These are phyloP conservation scores for Pseudomugil gertrudae DNA, from an alignment of 2,797 vertebrate species.

Conservation along the genomic window DNA sequence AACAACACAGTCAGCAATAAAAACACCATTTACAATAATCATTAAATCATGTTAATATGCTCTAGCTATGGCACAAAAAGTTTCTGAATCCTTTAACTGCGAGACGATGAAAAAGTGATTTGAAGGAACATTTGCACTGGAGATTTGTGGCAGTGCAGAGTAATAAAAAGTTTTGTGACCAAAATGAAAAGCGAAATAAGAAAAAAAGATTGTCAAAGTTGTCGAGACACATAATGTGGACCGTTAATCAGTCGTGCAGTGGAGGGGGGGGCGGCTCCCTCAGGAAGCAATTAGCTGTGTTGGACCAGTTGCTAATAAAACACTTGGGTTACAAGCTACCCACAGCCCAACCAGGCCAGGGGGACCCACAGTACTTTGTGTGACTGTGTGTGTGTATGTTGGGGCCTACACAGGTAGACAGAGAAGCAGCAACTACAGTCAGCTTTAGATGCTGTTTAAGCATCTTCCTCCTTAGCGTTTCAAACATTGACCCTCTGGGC, in stretches of 20 bases:
- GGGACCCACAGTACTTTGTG: slow-evolving; percentile 45
- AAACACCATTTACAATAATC: slow-evolving; percentile 24
- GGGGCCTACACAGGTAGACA: slow-evolving; percentile 44
- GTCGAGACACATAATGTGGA: slow-evolving; percentile 74
- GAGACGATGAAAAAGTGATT: slow-evolving; percentile 39
- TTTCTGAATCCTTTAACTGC: slow-evolving; percentile 43
- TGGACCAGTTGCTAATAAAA: slow-evolving; percentile 83
- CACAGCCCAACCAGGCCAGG: slow-evolving; percentile 63
- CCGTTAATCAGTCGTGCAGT: slow-evolving; percentile 76
- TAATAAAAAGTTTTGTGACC: slow-evolving; percentile 74
- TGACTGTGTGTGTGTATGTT: slow-evolving; percentile 18
- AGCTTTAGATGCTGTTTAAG: slow-evolving; percentile 16
- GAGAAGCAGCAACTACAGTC: slow-evolving; percentile 50
- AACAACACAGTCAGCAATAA: slow-evolving; percentile 1
- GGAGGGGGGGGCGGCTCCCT: slow-evolving; percentile 78
- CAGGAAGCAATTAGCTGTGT: slow-evolving; percentile 85
- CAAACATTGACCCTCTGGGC: background rate
- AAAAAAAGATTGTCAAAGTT: slow-evolving; percentile 70
- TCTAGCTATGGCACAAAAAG: slow-evolving; percentile 34
- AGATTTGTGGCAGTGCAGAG: slow-evolving; percentile 70
- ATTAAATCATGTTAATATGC: slow-evolving; percentile 52
- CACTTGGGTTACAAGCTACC: slow-evolving; percentile 78
- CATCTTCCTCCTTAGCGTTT: background rate
- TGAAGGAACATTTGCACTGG: slow-evolving; percentile 54
- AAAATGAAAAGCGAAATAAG: slow-evolving; percentile 47